Conservation (phyloP, 2,888 invertebrate genomes). For the Apocheima hispidaria region DNA sequence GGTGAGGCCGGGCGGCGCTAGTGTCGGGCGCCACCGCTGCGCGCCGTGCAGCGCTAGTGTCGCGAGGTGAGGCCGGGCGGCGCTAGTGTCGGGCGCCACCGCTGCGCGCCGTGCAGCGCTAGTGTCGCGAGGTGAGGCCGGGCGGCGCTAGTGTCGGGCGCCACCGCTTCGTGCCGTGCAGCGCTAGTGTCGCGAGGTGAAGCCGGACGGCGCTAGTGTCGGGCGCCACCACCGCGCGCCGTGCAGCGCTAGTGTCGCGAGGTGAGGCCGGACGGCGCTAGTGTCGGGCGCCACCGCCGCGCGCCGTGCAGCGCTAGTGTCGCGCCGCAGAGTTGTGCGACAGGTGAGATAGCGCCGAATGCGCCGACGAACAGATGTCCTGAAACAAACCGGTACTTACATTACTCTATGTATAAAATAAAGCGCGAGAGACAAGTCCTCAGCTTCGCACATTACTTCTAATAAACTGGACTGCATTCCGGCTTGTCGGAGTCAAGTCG, state of each 20-base stretch:
- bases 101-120: neutral
- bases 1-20: neutral
- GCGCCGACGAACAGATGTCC: constrained; percentile 79
- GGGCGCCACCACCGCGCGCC: neutral
- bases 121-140: too few relatives aligned
- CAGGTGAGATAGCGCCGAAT: constrained; percentile 85
- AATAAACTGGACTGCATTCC: too few relatives aligned
- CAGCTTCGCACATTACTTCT: too few relatives aligned
- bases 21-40: neutral
- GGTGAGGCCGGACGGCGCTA: too few relatives aligned
- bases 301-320: constrained; percentile 51
- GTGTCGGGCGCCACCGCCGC: too few relatives aligned
- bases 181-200: neutral
- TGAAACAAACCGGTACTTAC: constrained; percentile 45
- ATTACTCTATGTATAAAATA: neutral
- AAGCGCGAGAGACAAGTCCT: too few relatives aligned
- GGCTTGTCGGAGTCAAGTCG: too few relatives aligned
- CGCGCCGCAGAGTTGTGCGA: constrained; percentile 72
- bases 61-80: too few relatives aligned
- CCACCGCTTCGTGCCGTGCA: too few relatives aligned
- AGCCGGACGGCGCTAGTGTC: too few relatives aligned
- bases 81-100: too few relatives aligned
- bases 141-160: too few relatives aligned
- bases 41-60: neutral
- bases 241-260: constrained; percentile 57